A percentile compares a stretch with the other conserved stretches of the same genome.
These are phyloP conservation scores for Chionoecetes opilio DNA, from an alignment of 1,140 invertebrate species.

Conservation along the genomic window DNA sequence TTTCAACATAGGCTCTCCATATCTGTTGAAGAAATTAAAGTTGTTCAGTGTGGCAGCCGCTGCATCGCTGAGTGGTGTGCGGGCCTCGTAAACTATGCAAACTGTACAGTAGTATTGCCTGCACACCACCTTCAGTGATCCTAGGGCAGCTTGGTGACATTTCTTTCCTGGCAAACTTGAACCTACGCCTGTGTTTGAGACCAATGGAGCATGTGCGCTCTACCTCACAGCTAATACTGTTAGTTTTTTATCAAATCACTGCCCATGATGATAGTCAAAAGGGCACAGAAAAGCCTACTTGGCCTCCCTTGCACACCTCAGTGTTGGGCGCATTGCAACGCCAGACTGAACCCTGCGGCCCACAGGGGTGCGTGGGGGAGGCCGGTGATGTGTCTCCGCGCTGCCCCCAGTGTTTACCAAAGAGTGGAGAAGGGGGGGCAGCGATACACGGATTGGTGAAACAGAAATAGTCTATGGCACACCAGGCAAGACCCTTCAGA, in stretches of 20 bases:
- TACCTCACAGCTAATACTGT: conserved; percentile 66
- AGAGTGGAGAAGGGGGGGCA: conserved; percentile 68
- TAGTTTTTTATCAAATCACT: conserved; percentile 74
- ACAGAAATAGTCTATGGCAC: conserved; percentile 33
- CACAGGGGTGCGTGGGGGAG: conserved; percentile 45
- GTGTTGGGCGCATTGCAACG: neutral
- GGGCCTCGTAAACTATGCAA: conserved; percentile 70
- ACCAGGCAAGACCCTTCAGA: neutral
- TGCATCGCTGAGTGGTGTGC: conserved; percentile 48
- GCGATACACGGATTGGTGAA: conserved; percentile 7
- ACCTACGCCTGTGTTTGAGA: conserved; percentile 16
- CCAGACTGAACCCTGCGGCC: neutral
- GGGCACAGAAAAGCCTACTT: conserved; percentile 73
- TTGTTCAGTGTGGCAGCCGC: neutral
- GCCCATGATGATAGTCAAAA: conserved; percentile 78
- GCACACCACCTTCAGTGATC: neutral
- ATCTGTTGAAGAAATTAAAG: neutral
- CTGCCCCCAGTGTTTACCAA: conserved; percentile 73
- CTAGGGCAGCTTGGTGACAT: neutral
- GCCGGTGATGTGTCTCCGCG: conserved; percentile 30
- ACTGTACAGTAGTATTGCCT: conserved; percentile 39
- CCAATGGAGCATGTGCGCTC: conserved; percentile 70
- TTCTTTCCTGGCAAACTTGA: neutral
- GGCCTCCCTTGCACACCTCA: neutral
- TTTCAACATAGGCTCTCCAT: neutral